These are phyloP conservation scores for Chromis chromis DNA, from an alignment of 2,797 vertebrate genomes.

Conservation along the genomic window DNA sequence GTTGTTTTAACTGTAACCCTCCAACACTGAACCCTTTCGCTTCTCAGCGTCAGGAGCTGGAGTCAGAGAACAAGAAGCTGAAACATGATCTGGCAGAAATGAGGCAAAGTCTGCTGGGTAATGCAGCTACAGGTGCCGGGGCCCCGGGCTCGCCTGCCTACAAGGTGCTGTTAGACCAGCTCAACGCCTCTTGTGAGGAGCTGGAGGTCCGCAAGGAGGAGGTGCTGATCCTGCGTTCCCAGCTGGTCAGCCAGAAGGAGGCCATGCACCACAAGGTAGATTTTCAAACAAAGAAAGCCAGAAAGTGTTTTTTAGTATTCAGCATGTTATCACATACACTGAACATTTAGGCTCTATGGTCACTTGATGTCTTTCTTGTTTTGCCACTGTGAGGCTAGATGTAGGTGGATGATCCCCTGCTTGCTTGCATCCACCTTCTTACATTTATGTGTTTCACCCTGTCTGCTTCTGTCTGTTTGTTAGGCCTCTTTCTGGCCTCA, in stretches of 20 bases:
- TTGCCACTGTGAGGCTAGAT: slow-evolving; percentile 1
- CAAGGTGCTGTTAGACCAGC: slow-evolving; percentile 94
- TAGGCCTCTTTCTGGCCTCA: neutral
- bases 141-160: slow-evolving; percentile 93
- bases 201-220: slow-evolving; percentile 98
- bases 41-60: slow-evolving; percentile 94
- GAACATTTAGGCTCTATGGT: neutral
- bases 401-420: slow-evolving; percentile 1
- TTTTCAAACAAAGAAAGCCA: neutral
- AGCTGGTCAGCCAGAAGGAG: slow-evolving; percentile 98
- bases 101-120: slow-evolving; percentile 90
- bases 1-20: neutral
- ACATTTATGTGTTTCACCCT: slow-evolving; percentile 30
- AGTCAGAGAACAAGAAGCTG: slow-evolving; percentile 98
- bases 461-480: slow-evolving; percentile 42
- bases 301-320: neutral
- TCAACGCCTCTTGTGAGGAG: slow-evolving; percentile 94
- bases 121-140: slow-evolving; percentile 83
- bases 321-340: neutral
- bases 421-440: slow-evolving; percentile 33
- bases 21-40: neutral
- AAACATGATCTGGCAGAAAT: slow-evolving; percentile 94
- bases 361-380: neutral
- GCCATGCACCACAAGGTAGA: slow-evolving; percentile 95
- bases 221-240: slow-evolving; percentile 96